Evolutionary conservation across 1,140 invertebrate species (phyloP).

Genomic region (Melitaea cinxia): DNA sequence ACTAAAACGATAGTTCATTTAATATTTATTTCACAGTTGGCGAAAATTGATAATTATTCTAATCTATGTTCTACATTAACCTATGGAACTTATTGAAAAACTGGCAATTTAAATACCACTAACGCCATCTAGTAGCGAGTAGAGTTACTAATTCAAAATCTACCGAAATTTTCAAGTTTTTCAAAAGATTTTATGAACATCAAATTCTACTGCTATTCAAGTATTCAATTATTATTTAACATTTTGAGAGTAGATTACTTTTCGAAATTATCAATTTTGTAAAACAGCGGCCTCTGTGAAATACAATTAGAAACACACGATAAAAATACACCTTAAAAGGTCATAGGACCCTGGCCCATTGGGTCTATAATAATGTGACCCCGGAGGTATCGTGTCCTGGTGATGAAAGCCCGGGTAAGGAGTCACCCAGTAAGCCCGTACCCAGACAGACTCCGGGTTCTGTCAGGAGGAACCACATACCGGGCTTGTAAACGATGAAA

Average conservation of each 20-base stretch:
- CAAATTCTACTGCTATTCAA: conserved; percentile 4
- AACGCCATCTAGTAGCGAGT: conserved; percentile 24
- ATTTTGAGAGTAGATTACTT: background rate
- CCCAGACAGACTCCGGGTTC: no score
- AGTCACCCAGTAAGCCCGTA: no score
- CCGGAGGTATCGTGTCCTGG: no score
- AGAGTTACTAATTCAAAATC: conserved; percentile 5
- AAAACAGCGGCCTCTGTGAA: background rate
- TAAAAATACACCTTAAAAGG: no score
- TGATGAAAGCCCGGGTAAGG: no score
- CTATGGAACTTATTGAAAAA: conserved; percentile 4
- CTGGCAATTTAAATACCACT: conserved; percentile 16
- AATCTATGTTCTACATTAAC: background rate
- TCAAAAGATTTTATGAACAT: conserved; percentile 7
- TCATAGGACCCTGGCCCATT: no score
- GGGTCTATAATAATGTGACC: no score
- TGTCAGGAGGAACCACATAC: no score
- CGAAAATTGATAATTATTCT: background rate
- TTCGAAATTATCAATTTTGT: background rate
- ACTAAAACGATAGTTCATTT: background rate
- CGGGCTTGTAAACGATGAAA: no score
- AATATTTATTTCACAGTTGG: background rate
- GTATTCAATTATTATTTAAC: conserved; percentile 1
- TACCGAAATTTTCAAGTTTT: background rate
- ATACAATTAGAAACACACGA: no score